Evolutionary conservation across 1,140 invertebrate genomes (phyloP).

Genomic region (Aradophagus sp.): DNA sequence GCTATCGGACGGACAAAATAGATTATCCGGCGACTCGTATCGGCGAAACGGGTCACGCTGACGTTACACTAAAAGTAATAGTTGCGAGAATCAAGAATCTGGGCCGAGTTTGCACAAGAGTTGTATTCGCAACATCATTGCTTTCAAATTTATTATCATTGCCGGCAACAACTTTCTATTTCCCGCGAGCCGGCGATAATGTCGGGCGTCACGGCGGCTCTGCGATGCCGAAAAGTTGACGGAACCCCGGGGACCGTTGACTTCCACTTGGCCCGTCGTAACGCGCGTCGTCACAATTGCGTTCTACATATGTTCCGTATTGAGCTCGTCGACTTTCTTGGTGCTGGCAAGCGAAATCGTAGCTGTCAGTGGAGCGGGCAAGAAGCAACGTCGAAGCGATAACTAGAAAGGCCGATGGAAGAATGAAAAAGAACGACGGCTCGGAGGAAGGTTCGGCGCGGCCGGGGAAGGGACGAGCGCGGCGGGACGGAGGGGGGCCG

Average conservation of each 20-base stretch:
- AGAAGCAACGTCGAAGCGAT: conserved; percentile 45
- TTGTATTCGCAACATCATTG: conserved; percentile 52
- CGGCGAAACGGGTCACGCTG: background rate
- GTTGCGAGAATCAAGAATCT: conserved; percentile 25
- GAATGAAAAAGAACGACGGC: conserved; percentile 42
- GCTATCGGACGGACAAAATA: background rate
- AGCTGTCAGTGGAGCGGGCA: conserved; percentile 38
- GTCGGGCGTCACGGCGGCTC: conserved; percentile 6
- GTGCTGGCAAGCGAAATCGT: conserved; percentile 19
- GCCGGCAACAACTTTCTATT: conserved; percentile 52
- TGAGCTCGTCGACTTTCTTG: conserved; percentile 18
- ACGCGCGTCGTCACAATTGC: conserved; percentile 15
- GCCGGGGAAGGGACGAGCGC: conserved; percentile 1
- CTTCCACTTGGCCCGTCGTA: background rate
- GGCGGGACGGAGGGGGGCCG: background rate
- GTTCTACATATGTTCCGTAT: conserved; percentile 31
- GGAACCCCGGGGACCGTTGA: no score
- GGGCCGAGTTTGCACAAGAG: conserved; percentile 44
- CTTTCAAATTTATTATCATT: conserved; percentile 56
- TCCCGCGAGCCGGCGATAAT: conserved; percentile 30
- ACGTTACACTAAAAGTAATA: conserved; percentile 27
- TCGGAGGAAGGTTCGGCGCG: background rate
- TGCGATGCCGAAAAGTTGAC: background rate
- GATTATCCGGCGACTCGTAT: conserved; percentile 1
- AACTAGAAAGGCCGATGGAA: conserved; percentile 47